These are phyloP conservation scores for Brachyhypopomus occidentalis DNA, from an alignment of 2,113 vertebrate genomes.

Conservation along the genomic window DNA sequence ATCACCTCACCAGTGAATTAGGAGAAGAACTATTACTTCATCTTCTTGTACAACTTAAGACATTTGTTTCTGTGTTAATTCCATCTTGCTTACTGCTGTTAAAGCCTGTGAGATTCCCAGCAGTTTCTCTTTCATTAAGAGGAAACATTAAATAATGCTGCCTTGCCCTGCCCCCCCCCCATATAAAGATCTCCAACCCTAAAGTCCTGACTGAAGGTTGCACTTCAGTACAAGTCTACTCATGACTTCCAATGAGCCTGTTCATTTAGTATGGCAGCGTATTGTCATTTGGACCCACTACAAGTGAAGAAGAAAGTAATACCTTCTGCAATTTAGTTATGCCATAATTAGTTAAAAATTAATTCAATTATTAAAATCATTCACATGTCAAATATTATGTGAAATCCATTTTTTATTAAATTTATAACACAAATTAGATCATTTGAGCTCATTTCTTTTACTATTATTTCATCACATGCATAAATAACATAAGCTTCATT, in stretches of 20 bases:
- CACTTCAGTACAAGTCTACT: neutral
- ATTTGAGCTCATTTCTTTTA: neutral
- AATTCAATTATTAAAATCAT: too few relatives aligned
- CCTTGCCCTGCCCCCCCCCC: neutral
- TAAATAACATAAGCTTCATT: neutral
- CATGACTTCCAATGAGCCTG: neutral
- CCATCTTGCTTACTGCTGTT: conserved; percentile 40
- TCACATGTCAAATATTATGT: too few relatives aligned
- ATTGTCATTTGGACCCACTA: neutral
- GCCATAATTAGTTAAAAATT: too few relatives aligned
- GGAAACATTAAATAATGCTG: conserved; percentile 19
- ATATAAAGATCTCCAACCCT: neutral
- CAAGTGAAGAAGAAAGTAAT: too few relatives aligned
- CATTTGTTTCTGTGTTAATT: conserved; percentile 34
- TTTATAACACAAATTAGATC: neutral
- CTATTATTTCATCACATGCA: neutral
- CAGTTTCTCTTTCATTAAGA: conserved; percentile 31
- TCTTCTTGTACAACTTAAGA: neutral
- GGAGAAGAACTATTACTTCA: conserved; percentile 17
- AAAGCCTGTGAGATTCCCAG: conserved; percentile 24
- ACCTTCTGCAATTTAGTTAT: too few relatives aligned
- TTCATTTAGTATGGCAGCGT: neutral
- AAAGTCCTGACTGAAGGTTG: neutral
- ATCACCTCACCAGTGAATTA: conserved; percentile 6
- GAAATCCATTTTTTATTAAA: too few relatives aligned